A percentile compares a stretch with the other conserved stretches of the same genome.
Evolutionary conservation across 2,797 vertebrate genomes (phyloP).

Genomic region (Peromyscus eremicus): DNA sequence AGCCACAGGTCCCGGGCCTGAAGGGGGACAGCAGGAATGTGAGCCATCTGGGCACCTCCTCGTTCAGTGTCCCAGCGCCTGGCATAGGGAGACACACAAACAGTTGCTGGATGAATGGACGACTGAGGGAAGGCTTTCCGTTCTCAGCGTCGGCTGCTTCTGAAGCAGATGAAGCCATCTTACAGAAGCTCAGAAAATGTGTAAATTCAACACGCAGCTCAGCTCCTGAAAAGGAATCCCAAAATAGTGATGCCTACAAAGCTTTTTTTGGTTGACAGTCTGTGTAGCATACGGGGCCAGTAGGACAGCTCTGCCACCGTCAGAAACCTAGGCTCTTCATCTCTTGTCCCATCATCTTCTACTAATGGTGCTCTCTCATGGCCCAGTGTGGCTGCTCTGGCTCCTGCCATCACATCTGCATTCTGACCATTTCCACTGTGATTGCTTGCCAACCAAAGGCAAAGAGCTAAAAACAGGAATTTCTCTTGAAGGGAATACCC

Average conservation of each 20-base stretch:
- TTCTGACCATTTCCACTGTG: neutral
- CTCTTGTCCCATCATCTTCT: too few relatives aligned
- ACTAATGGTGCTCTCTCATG: neutral
- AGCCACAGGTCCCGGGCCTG: too few relatives aligned
- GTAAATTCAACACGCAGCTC: neutral
- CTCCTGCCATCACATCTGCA: constrained; percentile 24
- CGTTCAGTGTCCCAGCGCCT: neutral
- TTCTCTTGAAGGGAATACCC: neutral
- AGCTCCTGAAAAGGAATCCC: constrained; percentile 14
- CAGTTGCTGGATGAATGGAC: constrained; percentile 1
- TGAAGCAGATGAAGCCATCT: constrained; percentile 21
- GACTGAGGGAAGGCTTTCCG: neutral
- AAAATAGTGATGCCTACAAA: constrained; percentile 3
- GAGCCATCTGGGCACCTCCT: neutral
- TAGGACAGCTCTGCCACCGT: neutral
- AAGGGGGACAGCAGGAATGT: neutral
- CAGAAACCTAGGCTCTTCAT: neutral
- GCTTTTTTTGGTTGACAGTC: neutral
- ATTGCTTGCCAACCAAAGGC: neutral
- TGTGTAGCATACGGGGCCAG: neutral
- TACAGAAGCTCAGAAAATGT: neutral
- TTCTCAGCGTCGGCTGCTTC: neutral
- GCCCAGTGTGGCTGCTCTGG: neutral
- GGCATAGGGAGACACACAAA: neutral
- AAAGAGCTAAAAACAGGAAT: neutral